Evolutionary conservation across 2,888 invertebrate species (phyloP).

Genomic region (Taenaris catops): DNA sequence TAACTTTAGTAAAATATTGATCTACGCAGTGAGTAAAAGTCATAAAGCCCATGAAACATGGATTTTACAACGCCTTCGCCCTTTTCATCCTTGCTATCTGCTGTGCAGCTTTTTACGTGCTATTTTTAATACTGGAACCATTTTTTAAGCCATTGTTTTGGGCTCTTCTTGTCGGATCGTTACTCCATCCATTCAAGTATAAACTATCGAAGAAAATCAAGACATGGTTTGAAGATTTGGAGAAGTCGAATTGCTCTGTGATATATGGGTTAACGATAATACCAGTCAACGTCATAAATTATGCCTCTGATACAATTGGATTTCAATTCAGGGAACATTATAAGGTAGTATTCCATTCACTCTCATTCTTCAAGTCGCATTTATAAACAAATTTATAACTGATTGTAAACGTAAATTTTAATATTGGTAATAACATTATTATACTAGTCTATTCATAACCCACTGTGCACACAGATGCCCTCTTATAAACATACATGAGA

Average conservation of each 20-base stretch:
- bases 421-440: too few species aligned
- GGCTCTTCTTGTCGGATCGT: conserved; percentile 98
- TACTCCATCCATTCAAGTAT: conserved; percentile 96
- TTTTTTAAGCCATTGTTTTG: conserved; percentile 97
- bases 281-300: conserved; percentile 88
- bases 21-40: too few species aligned
- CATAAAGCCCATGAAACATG: conserved; percentile 94
- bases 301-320: conserved; percentile 87
- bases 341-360: too few species aligned
- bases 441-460: too few species aligned
- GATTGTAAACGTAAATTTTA: too few species aligned
- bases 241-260: conserved; percentile 83
- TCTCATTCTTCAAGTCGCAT: too few species aligned
- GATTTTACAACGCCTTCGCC: conserved; percentile 94
- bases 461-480: too few species aligned
- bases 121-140: conserved; percentile 92
- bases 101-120: conserved; percentile 85
- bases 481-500: too few species aligned
- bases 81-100: conserved; percentile 85
- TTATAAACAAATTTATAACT: too few species aligned
- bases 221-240: conserved; percentile 87
- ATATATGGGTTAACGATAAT: conserved; percentile 79
- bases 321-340: conserved; percentile 83
- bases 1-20: too few species aligned
- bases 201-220: conserved; percentile 87